Evolutionary conservation across 2,888 invertebrate species (phyloP).

Genomic region (Girardia tigrina): DNA sequence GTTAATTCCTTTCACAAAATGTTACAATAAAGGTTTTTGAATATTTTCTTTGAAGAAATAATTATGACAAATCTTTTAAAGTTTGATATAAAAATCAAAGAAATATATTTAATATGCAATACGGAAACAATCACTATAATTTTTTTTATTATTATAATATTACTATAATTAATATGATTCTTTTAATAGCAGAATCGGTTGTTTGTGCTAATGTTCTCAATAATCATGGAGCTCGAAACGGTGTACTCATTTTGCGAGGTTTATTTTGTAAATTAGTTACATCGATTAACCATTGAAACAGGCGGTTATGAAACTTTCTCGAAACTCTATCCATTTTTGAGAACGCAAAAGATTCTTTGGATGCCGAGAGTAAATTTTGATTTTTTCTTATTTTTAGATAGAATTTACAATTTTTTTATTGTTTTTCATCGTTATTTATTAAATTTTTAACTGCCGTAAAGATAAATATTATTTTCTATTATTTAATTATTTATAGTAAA

Average conservation of each 20-base stretch:
- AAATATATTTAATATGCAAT: too few relatives aligned
- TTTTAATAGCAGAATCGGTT: background rate
- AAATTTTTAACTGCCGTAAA: too few relatives aligned
- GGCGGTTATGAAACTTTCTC: conserved; percentile 50
- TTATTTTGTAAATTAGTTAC: background rate
- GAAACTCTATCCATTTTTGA: conserved; percentile 47
- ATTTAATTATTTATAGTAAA: too few relatives aligned
- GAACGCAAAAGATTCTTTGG: conserved; percentile 49
- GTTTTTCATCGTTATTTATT: too few relatives aligned
- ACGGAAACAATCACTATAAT: background rate
- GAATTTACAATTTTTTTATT: too few relatives aligned
- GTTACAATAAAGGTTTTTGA: too few relatives aligned
- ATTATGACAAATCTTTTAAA: too few relatives aligned
- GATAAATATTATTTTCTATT: too few relatives aligned
- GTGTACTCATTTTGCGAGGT: background rate
- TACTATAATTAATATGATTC: background rate
- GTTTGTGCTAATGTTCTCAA: background rate
- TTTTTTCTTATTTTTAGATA: too few relatives aligned
- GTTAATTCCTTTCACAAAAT: too few relatives aligned
- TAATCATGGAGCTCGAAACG: background rate
- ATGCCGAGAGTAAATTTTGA: conserved; percentile 46
- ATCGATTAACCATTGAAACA: conserved; percentile 37
- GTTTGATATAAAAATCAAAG: too few relatives aligned
- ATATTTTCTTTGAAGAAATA: too few relatives aligned
- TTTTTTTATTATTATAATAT: background rate